Evolutionary conservation across 1,140 invertebrate genomes (phyloP).

Genomic region (Eurosta solidaginis): DNA sequence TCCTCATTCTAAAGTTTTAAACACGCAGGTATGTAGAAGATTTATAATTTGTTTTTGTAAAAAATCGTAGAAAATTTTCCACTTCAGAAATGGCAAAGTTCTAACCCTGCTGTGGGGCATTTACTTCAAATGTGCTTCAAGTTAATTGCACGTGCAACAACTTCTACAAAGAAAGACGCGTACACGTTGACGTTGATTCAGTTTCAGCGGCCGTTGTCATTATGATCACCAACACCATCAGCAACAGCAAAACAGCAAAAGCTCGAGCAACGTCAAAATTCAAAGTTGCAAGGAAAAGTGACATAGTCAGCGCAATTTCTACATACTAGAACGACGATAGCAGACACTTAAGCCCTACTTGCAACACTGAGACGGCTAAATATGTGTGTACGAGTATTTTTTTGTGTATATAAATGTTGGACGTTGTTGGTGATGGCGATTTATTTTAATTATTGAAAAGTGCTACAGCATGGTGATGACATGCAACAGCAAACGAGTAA

Average conservation of each 20-base stretch:
- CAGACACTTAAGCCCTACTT: background rate
- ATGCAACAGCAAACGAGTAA: background rate
- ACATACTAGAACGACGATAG: conserved; percentile 10
- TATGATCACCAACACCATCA: background rate
- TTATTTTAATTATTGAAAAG: conserved; percentile 28
- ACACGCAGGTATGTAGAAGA: too few species aligned
- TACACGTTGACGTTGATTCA: background rate
- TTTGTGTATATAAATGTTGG: background rate
- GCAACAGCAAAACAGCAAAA: background rate
- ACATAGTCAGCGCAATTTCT: background rate
- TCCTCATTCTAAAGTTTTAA: too few species aligned
- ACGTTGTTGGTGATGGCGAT: conserved; percentile 8
- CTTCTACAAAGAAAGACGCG: background rate
- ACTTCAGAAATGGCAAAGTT: too few species aligned
- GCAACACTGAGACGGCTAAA: background rate
- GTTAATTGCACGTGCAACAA: conserved; percentile 25
- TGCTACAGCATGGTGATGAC: conserved; percentile 19
- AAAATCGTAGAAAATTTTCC: too few species aligned
- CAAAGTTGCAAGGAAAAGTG: background rate
- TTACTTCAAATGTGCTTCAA: background rate
- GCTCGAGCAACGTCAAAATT: background rate
- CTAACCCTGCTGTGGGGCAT: too few species aligned
- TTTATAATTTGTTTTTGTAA: too few species aligned
- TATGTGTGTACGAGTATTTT: background rate
- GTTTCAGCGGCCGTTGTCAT: conserved; percentile 13